Percentiles rank a stretch among this genome's conserved stretches.
phyloP scores from a whole-genome alignment of 2,888 invertebrate genomes.

The Coleophora deauratella region DNA sequence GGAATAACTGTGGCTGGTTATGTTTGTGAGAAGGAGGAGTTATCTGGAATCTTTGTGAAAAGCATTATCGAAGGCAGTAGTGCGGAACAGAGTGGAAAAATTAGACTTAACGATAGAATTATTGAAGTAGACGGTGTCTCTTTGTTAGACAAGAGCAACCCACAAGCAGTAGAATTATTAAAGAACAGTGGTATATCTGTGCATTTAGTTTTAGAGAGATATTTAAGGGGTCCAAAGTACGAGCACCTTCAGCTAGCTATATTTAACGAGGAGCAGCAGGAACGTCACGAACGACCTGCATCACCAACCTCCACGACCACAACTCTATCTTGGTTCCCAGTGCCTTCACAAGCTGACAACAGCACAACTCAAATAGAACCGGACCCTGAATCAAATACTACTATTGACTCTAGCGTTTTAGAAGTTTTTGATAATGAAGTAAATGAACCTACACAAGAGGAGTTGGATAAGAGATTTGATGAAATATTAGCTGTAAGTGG shows the following conservation, averaged over 20 bases:
- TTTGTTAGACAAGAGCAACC: constrained; percentile 94
- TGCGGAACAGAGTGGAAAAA: constrained; percentile 92
- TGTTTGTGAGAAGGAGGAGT: constrained; percentile 97
- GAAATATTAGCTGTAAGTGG: constrained; percentile 70
- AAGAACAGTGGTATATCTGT: constrained; percentile 95
- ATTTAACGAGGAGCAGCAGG: constrained; percentile 57
- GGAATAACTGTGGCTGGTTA: constrained; percentile 98
- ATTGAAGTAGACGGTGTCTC: constrained; percentile 95
- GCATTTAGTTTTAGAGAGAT: constrained; percentile 91
- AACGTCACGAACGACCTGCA: constrained; percentile 47
- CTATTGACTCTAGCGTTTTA: constrained; percentile 83
- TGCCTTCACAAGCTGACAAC: constrained; percentile 78
- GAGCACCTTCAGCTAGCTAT: constrained; percentile 93
- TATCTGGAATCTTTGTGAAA: constrained; percentile 99
- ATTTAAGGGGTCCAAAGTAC: constrained; percentile 93
- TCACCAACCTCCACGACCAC: constrained; percentile 86
- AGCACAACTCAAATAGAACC: constrained; percentile 79
- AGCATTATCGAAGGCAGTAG: constrained; percentile 98
- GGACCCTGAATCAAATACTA: constrained; percentile 86
- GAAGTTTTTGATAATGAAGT: constrained; percentile 68
- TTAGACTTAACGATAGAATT: constrained; percentile 97
- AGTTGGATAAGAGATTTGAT: constrained; percentile 62
- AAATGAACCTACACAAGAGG: constrained; percentile 67
- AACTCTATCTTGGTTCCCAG: constrained; percentile 88
- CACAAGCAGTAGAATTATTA: constrained; percentile 96